Base-by-base conservation (phyloP, 2,888 invertebrate genomes). In the Zaprionus obscuricornis region DNA sequence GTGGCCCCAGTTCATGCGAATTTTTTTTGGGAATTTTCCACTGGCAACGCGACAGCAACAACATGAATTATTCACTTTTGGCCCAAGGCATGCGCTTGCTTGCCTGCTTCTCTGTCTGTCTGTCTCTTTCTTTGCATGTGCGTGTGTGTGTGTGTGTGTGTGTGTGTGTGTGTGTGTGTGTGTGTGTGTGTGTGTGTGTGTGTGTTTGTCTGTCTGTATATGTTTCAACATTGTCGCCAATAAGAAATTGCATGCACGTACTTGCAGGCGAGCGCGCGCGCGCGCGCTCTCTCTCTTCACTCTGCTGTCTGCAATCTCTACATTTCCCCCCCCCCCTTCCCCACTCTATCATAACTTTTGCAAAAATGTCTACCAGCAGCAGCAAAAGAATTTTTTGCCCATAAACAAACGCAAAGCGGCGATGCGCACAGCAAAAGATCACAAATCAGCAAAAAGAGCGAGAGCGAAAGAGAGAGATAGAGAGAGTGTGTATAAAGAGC, bases 21-120 rank as follows among this genome's bases (percentile, higher is more conserved):
- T 82, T 85, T 74, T 84, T 79, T 79, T 81, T 81, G 79, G 85
- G 70, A 81, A 81, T 81, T 81, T 81, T 81, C 79, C 79, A 81
- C 83, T 79, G 76, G 76, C 85, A 65, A 52, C 47, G 58, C 71
- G 54, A 69, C 75, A 57, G 31, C 50, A 26, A 39, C 71, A 55
- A 22, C 55, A 22, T 85, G 74, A 78, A 78, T 78, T 77, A 82
- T 78, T 78, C 78, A 85, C 82, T 78, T 85, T 83, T 79, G 81
- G 84, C 76, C 76, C 73, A 74, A 57, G 76, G 52, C 76, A 79
- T 55, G 68, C 59, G 76, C 46, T 60, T 46, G 16, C 46, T 40
- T 31, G 31, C 20, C n/a, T n/a, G n/a, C n/a, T n/a, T n/a, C n/a
- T n/a, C n/a, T 18, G 17, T n/a, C n/a, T n/a, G 50, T 31, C 34